Evolutionary conservation across 1,140 invertebrate genomes (phyloP).

Genomic region (Neotoxoptera formosana): DNA sequence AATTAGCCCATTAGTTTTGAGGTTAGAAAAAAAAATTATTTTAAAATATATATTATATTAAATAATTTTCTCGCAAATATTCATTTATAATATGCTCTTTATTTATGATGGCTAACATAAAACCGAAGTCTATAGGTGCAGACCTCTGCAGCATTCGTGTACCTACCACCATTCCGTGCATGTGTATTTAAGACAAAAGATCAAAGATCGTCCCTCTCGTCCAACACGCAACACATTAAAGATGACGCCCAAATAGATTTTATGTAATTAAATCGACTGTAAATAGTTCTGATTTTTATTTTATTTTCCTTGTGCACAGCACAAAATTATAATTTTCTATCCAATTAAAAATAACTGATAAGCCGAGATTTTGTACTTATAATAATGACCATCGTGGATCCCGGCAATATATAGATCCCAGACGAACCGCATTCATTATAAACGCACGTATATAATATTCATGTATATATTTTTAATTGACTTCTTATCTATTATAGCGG

Average conservation of each 20-base stretch:
- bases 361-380: slow-evolving; percentile 26
- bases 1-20: not conserved
- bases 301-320: slow-evolving; percentile 45
- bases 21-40: not conserved
- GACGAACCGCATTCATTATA: slow-evolving; percentile 16
- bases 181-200: slow-evolving; percentile 26
- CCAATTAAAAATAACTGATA: slow-evolving; percentile 48
- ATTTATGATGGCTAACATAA: not conserved
- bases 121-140: not conserved
- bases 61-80: slow-evolving; percentile 19
- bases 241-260: slow-evolving; percentile 27
- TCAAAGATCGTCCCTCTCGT: slow-evolving; percentile 50
- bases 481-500: not conserved
- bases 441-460: not conserved
- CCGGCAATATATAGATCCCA: not conserved
- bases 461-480: slow-evolving; percentile 16
- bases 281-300: slow-evolving; percentile 15
- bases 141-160: not conserved
- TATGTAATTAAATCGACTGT: slow-evolving; percentile 31
- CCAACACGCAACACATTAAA: slow-evolving; percentile 1
- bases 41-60: not conserved
- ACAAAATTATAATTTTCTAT: slow-evolving; percentile 43
- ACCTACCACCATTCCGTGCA: not conserved
- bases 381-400: slow-evolving; percentile 28
- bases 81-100: not conserved